Evolutionary conservation across 1,140 invertebrate genomes (phyloP), one percentile per base, ranked within the genome.

Genomic region (Lerema accius): DNA sequence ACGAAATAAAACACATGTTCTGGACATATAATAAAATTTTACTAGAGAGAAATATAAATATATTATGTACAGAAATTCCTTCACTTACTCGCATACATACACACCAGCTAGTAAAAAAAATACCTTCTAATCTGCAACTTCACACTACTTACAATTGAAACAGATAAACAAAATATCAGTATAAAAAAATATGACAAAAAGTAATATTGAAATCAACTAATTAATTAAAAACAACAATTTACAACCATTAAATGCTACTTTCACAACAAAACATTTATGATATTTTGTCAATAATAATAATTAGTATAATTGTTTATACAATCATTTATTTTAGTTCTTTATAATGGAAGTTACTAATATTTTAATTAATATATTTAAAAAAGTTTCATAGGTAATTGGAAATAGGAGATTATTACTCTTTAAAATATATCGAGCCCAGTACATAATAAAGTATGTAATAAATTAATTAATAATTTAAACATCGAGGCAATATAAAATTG

Each of bases 11-110:
- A 58, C 14, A 46, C 35, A 10, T 10, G 19, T 23, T 35, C 4
- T 35, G 23, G 55, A 58, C 55, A 58, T 35, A 58, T 58, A 58
- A 58, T 58, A 58, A 58, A 58, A 58, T 58, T 58, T 58, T 58
- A 58, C 55, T 58, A 58, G 42, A 58, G 42, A 58, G 55, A 58
- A 58, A 58, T 58, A 58, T 58, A 58, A 58, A 58, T 58, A 58
- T 58, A 46, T 58, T 58, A 58, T 58, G 55, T 58, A 58, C 55
- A 58, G 55, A 58, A 58, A 58, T 45, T 15, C 45, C 45, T 58
- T 46, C 42, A 46, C 55, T 58, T 58, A 58, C 55, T 42, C 55
- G 46, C 55, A 58, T 58, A 46, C 42, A 46, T 23, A 46, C 55
- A 58, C 55, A 46, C 55, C 14, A 58, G 55, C 42, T 58, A 42